Evolutionary conservation across 2,113 vertebrate species (phyloP), one percentile per base, ranked within the genome.

Genomic region (Erythrolamprus reginae): DNA sequence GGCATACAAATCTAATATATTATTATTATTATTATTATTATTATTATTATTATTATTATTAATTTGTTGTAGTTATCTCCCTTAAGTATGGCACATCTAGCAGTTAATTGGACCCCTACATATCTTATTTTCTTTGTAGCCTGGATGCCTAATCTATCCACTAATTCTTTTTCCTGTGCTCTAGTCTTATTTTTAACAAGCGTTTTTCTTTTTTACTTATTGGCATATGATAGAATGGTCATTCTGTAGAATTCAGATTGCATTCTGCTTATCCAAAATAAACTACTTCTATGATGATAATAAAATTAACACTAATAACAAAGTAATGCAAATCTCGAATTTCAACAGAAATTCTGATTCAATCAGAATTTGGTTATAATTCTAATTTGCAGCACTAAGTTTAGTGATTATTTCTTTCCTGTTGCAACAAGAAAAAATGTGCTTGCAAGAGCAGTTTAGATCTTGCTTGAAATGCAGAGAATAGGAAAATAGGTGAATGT

Each of bases 381-480:
- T 48, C 77, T 51, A 88, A 84, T 45, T 58, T 83, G 23, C 50
- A 47, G 0, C 8, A 21, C 23, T 88, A 33, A 13, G 52, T 56
- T 77, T 48, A 50, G 13, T 55, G 51, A 84, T 88, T 91, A 61
- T 93, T 93, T 61, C 82, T n/a, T 23, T 95, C 91, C 19, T 55
- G 77, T 89, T 86, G 82, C 61, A 92, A 89, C 88, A 84, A 88
- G 86, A 38, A 93, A 93, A 90, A 90, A 93, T 92, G 45, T 70
- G 94, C 95, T 96, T 91, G 88, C 94, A 95, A 95, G 95, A 94
- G 93, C 91, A 90, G 94, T 93, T 94, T 95, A 92, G 93, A 90
- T 89, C 91, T 93, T 96, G 93, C 93, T 96, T 95, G 94, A 96
- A 95, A 95, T 93, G 95, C 94, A 94, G 90, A 92, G 95, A 94